Conservation (phyloP, 2,888 invertebrate genomes). For the Amphimallon solstitiale region DNA sequence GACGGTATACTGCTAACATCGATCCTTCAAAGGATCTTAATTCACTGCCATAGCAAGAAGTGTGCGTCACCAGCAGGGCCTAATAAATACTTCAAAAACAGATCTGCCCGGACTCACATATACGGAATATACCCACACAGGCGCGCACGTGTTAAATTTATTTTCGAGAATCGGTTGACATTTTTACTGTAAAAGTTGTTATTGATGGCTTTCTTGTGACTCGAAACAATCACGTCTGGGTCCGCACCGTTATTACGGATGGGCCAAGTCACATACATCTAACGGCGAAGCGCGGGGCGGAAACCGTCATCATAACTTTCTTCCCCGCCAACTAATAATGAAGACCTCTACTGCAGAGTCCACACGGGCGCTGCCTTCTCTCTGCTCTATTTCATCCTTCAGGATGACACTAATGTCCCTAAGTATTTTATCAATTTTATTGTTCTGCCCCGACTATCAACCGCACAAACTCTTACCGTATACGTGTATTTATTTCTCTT, state of each 20-base stretch:
- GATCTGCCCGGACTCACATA: conserved; percentile 44
- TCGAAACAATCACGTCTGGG: conserved; percentile 55
- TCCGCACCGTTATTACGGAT: conserved; percentile 47
- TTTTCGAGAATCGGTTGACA: conserved; percentile 50
- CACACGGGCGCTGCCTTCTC: conserved; percentile 44
- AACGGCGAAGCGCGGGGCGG: conserved; percentile 47
- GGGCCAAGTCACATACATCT: conserved; percentile 49
- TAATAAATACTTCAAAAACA: conserved; percentile 48
- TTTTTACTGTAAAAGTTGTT: conserved; percentile 60
- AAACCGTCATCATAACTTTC: conserved; percentile 53
- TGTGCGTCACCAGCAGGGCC: conserved; percentile 44
- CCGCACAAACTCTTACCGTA: conserved; percentile 38
- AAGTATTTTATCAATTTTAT: conserved; percentile 63
- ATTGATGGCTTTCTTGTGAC: conserved; percentile 56
- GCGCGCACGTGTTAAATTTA: conserved; percentile 47
- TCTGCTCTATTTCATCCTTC: conserved; percentile 56
- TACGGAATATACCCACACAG: conserved; percentile 22
- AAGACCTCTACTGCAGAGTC: conserved; percentile 54
- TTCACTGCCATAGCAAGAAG: conserved; percentile 12
- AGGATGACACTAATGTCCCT: conserved; percentile 60
- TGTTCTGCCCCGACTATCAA: conserved; percentile 58
- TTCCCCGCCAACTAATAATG: conserved; percentile 57
- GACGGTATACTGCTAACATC: not conserved
- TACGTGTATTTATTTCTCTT: not conserved
- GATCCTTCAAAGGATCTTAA: conserved; percentile 30